Conservation (phyloP, 2,113 vertebrate genomes). For the Corythoichthys intestinalis region DNA sequence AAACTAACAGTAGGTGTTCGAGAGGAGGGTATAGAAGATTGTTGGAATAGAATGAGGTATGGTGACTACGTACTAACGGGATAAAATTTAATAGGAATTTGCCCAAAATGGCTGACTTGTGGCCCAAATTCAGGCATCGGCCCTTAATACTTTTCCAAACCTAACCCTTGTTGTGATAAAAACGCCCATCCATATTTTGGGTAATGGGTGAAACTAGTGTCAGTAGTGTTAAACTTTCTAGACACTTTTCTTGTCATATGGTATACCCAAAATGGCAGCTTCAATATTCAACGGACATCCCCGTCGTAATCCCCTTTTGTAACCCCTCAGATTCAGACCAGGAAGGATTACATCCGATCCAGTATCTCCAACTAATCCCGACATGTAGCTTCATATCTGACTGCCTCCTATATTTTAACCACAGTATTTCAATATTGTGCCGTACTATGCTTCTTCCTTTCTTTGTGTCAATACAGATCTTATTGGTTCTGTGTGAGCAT, state of each 20-base stretch:
- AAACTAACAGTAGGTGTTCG: no score
- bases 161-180: neutral
- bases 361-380: conserved; percentile 55
- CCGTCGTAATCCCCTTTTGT: conserved; percentile 41
- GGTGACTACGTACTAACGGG: no score
- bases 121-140: neutral
- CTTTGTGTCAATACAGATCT: conserved; percentile 57
- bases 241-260: no score
- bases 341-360: conserved; percentile 13
- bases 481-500: conserved; percentile 63
- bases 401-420: conserved; percentile 28
- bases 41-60: no score
- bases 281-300: conserved; percentile 4
- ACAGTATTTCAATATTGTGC: conserved; percentile 35
- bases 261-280: no score
- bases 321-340: conserved; percentile 31
- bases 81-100: neutral
- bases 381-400: conserved; percentile 42
- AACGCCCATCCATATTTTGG: neutral
- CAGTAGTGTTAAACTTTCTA: no score
- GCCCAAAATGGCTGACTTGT: neutral
- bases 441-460: conserved; percentile 35
- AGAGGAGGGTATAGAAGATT: no score
- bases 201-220: neutral
- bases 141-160: neutral